Percentiles rank a stretch among this genome's conserved stretches.
phyloP scores from a whole-genome alignment of 2,888 invertebrate species.

The Aleiodes testaceus region DNA sequence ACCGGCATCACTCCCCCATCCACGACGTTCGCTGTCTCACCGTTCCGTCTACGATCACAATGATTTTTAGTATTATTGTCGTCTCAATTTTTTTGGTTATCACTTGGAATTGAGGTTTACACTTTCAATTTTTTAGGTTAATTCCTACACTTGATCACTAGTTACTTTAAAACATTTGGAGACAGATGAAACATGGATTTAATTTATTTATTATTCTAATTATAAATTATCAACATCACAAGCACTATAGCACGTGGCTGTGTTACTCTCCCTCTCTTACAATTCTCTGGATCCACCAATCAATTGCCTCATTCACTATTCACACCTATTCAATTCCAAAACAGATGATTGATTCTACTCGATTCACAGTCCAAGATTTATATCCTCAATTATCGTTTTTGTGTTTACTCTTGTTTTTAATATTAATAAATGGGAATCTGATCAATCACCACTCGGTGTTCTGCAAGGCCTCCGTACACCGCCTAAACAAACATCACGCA shows the following conservation, averaged over 20 bases:
- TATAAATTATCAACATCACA: constrained; percentile 32
- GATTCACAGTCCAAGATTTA: no score
- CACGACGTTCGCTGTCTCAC: constrained; percentile 68
- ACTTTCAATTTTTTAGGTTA: background rate
- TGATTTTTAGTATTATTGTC: constrained; percentile 33
- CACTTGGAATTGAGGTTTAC: background rate
- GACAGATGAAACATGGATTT: no score
- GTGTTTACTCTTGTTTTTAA: constrained; percentile 40
- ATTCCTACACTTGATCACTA: no score
- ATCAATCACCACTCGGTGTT: constrained; percentile 64
- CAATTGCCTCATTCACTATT: constrained; percentile 32
- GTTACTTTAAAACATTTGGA: no score
- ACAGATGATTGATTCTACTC: no score
- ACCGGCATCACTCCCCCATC: constrained; percentile 74
- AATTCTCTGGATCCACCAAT: constrained; percentile 34
- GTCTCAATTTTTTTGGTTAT: background rate
- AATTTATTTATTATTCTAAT: no score
- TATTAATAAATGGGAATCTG: constrained; percentile 47
- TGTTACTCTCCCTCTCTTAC: constrained; percentile 45
- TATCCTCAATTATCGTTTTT: constrained; percentile 8
- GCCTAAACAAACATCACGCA: constrained; percentile 48
- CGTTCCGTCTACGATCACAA: constrained; percentile 48
- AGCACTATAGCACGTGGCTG: constrained; percentile 64
- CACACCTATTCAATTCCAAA: background rate
- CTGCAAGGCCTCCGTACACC: constrained; percentile 51